Evolutionary conservation across 2,888 invertebrate genomes (phyloP).

Genomic region (Rhyacophila evoluta): DNA sequence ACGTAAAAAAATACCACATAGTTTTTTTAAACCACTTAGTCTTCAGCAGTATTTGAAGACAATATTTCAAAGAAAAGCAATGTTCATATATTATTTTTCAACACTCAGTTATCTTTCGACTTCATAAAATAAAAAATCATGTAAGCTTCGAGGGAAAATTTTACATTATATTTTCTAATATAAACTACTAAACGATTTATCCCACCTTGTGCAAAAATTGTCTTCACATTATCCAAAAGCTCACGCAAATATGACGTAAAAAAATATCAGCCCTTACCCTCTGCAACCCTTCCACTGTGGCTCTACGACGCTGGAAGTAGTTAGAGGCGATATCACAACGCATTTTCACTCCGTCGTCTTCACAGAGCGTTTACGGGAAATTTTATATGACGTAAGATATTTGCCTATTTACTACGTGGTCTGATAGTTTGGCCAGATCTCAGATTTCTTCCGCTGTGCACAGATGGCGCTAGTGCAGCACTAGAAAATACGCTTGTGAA

Average conservation of each 20-base stretch:
- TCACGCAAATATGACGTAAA: not conserved
- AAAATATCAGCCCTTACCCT: not conserved
- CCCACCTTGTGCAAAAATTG: not conserved
- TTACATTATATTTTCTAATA: too few relatives aligned
- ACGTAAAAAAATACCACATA: too few relatives aligned
- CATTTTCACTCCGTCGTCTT: not conserved
- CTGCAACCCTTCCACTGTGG: not conserved
- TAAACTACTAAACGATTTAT: too few relatives aligned
- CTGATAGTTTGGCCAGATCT: not conserved
- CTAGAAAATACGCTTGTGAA: not conserved
- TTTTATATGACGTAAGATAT: conserved; percentile 24
- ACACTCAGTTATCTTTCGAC: too few relatives aligned
- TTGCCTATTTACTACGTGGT: conserved; percentile 12
- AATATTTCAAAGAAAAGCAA: too few relatives aligned
- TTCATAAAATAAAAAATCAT: too few relatives aligned
- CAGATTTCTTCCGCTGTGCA: not conserved
- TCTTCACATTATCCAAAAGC: not conserved
- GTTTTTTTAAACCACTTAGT: too few relatives aligned
- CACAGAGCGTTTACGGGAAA: not conserved
- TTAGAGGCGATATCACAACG: not conserved
- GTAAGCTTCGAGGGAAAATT: too few relatives aligned
- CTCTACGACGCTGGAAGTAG: not conserved
- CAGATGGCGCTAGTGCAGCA: not conserved
- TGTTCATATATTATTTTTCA: too few relatives aligned
- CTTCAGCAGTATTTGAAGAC: too few relatives aligned